A percentile compares a stretch with the other conserved stretches of the same genome.
Evolutionary conservation across 2,113 vertebrate genomes (phyloP).

Genomic region (Pyrgilauda ruficollis): DNA sequence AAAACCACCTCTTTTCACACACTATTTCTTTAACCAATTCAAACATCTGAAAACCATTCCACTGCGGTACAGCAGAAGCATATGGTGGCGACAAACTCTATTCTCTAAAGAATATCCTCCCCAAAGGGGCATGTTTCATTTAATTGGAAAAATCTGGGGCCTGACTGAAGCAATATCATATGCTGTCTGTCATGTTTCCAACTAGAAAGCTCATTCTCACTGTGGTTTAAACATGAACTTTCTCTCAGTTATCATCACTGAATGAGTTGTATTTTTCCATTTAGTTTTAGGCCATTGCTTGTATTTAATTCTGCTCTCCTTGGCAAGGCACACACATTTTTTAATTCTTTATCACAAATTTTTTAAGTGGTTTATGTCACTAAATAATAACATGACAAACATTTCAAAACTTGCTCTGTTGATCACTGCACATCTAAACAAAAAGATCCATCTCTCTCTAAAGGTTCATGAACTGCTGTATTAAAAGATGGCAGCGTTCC

Average conservation of each 20-base stretch:
- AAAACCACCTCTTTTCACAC: not conserved
- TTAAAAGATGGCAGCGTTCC: not conserved
- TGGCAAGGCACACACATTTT: accelerated
- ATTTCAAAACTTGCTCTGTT: not conserved
- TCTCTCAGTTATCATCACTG: not conserved
- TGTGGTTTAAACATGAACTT: not conserved
- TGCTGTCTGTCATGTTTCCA: not conserved
- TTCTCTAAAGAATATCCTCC: not conserved
- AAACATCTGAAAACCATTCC: not conserved
- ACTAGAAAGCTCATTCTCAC: not conserved
- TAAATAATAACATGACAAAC: not conserved
- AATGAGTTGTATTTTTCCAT: not conserved
- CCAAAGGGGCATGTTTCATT: not conserved
- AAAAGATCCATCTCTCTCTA: not conserved
- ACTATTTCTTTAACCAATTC: not conserved
- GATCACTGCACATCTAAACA: not conserved
- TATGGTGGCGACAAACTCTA: not conserved
- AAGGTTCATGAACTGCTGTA: not conserved
- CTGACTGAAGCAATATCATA: not conserved
- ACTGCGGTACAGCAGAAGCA: not conserved
- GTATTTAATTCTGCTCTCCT: not conserved
- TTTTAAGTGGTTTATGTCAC: not conserved
- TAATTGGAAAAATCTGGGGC: conserved; percentile 12
- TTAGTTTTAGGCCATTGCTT: not conserved
- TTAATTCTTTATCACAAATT: not conserved